phyloP scores from a whole-genome alignment of 2,888 invertebrate genomes.

The Phragmatobia fuliginosa region DNA sequence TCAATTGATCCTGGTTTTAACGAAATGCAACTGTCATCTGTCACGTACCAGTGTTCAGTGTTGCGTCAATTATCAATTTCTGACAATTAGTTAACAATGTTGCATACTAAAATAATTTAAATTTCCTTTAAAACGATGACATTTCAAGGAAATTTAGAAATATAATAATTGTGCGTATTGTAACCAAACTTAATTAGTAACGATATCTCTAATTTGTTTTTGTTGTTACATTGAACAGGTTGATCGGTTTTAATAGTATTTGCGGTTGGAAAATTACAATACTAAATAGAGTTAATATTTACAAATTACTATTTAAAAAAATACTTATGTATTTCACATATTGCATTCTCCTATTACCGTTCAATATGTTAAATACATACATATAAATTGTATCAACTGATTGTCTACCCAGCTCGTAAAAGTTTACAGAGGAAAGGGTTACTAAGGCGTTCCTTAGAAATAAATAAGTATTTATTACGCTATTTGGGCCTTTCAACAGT shows the following conservation, averaged over 20 bases:
- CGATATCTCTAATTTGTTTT: not conserved
- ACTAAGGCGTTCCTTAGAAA: conserved; percentile 30
- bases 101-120: not conserved
- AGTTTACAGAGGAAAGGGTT: conserved; percentile 47
- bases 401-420: conserved; percentile 47
- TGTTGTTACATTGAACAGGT: not conserved
- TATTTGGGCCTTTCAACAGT: conserved; percentile 40
- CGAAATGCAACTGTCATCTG: not conserved
- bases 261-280: not conserved
- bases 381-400: conserved; percentile 47
- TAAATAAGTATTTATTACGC: conserved; percentile 48
- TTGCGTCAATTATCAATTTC: not conserved
- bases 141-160: no score
- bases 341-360: conserved; percentile 27
- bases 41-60: not conserved
- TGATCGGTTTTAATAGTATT: not conserved
- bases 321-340: no score
- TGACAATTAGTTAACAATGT: not conserved
- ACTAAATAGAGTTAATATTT: not conserved
- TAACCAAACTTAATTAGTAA: not conserved
- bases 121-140: not conserved
- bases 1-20: not conserved
- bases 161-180: not conserved
- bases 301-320: no score
- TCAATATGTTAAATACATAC: conserved; percentile 34